Evolutionary conservation across 2,888 invertebrate genomes (phyloP).

Genomic region (Drosophila paucipuncta): DNA sequence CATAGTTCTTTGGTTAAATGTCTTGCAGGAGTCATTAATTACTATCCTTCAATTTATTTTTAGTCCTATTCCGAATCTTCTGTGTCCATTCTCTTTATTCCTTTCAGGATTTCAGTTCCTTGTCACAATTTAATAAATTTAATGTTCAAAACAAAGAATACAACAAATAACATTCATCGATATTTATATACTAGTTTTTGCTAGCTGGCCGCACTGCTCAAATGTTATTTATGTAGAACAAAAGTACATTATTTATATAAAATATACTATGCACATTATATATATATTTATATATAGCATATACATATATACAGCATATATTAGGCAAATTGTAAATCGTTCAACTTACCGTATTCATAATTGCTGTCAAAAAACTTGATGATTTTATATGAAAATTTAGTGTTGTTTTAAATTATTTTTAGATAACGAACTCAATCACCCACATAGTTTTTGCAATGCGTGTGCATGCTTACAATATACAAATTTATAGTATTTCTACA

Average conservation of each 20-base stretch:
- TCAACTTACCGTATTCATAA: constrained; percentile 28
- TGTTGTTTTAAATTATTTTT: constrained; percentile 16
- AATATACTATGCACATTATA: neutral
- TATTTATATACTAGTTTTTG: constrained; percentile 6
- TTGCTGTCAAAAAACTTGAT: constrained; percentile 12
- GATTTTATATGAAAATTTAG: neutral
- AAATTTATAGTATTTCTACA: constrained; percentile 7
- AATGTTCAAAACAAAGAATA: neutral
- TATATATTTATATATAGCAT: neutral
- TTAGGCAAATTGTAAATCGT: neutral
- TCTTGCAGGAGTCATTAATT: neutral
- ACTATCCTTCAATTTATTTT: neutral
- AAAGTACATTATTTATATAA: constrained; percentile 9
- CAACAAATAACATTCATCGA: neutral
- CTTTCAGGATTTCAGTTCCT: neutral
- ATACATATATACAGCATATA: neutral
- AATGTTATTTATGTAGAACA: constrained; percentile 14
- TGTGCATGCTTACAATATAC: constrained; percentile 15
- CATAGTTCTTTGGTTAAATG: neutral
- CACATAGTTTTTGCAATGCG: constrained; percentile 15
- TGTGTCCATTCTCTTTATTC: neutral
- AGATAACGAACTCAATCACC: constrained; percentile 9
- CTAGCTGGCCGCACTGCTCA: constrained; percentile 9
- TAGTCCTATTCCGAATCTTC: neutral
- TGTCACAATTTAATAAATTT: neutral